Conservation (phyloP, 1,140 invertebrate species). For the Laupala kohalensis region DNA sequence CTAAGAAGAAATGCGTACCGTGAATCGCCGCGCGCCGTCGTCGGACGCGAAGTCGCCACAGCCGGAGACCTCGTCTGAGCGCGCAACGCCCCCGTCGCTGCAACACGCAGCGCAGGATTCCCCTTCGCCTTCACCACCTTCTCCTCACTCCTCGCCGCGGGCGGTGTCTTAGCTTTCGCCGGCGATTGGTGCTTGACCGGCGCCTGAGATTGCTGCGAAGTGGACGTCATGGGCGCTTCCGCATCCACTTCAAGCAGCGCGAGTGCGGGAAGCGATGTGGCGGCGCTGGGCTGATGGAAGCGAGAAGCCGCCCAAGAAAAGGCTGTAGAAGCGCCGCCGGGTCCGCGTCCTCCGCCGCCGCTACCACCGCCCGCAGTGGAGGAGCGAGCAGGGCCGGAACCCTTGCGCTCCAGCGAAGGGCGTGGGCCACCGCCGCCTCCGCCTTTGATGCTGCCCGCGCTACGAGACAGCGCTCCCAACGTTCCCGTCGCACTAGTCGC, state of each 20-base stretch:
- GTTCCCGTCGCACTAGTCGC: slow-evolving; percentile 13
- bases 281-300: slow-evolving; percentile 38
- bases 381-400: not conserved
- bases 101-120: too few species aligned
- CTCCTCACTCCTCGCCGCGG: too few species aligned
- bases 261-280: slow-evolving; percentile 41
- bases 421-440: too few species aligned
- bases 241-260: slow-evolving; percentile 17
- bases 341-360: not conserved
- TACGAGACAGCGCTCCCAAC: slow-evolving; percentile 16
- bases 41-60: too few species aligned
- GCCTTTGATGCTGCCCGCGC: slow-evolving; percentile 14
- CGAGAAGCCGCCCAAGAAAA: slow-evolving; percentile 19
- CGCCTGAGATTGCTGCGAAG: too few species aligned
- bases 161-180: too few species aligned
- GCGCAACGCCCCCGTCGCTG: too few species aligned
- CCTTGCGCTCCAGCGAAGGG: slow-evolving; percentile 10
- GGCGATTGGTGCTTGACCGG: too few species aligned
- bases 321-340: not conserved
- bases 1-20: too few species aligned
- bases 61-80: too few species aligned
- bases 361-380: slow-evolving; percentile 7
- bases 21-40: too few species aligned
- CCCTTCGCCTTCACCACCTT: too few species aligned
- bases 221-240: not conserved